Evolutionary conservation across 1,140 invertebrate genomes (phyloP), one percentile per base, ranked within the genome.

Genomic region (Microplitis mediator): DNA sequence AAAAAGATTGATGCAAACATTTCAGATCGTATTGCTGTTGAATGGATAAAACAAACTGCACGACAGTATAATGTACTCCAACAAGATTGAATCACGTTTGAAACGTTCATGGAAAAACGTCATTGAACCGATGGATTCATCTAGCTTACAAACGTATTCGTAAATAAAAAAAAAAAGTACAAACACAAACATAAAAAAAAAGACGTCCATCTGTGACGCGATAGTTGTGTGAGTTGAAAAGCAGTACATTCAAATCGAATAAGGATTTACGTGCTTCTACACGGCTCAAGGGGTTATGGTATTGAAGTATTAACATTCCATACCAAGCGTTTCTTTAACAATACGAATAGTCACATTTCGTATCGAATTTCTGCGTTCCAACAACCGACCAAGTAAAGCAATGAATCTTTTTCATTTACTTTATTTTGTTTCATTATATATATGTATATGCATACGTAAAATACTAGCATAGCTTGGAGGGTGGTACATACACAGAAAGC

Each of bases 11-110:
- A 61, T 32, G 23, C 51, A 68, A 68, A 56, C 54, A 56, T 68
- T 68, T n/a, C 52, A 14, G 66, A 16, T 35, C 54, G 66, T 34
- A 56, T 23, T 35, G 66, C 14, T 34, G 54, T 68, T 52, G 52
- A 68, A 52, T 68, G 66, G 66, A 68, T 68, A 52, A 68, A 68
- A 58, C 52, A 68, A 52, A 68, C 66, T 56, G 50, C 31, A 68
- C 66, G 52, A 54, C 51, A 54, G 52, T 32, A 71, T 63, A 63
- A 71, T 71, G 50, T 50, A 35, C 61, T 63, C 61, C 52, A 71
- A 71, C 60, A 32, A 63, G 60, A 71, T 71, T 71, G 69, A 51
- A 71, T 71, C 69, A 71, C 69, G 69, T 71, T 63, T 71, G 69
- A 36, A 71, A 71, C 56, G 45, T 62, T 50, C 45, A 71, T 71